A percentile compares a stretch with the other conserved stretches of the same genome.
phyloP scores from a whole-genome alignment of 1,140 invertebrate genomes.

The Eumeta japonica region DNA sequence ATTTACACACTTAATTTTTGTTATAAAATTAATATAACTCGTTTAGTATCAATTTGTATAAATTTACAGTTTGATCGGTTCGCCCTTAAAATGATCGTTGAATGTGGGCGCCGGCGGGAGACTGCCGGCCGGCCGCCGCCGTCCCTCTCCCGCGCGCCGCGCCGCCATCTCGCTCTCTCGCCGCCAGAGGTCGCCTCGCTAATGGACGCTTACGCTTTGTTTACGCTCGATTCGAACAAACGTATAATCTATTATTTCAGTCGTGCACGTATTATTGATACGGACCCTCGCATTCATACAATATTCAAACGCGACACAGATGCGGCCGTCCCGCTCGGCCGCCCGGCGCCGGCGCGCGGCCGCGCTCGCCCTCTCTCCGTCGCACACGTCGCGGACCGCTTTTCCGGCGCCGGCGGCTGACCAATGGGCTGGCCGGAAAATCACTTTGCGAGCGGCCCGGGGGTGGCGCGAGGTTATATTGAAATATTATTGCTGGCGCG shows the following conservation, averaged over 20 bases:
- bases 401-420: constrained; percentile 8
- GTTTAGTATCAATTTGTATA: constrained; percentile 58
- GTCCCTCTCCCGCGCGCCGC: constrained; percentile 19
- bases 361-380: neutral
- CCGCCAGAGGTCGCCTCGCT: constrained; percentile 25
- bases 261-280: constrained; percentile 57
- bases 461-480: constrained; percentile 30
- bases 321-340: constrained; percentile 14
- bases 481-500: constrained; percentile 45
- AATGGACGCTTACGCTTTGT: constrained; percentile 54
- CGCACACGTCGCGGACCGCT: neutral
- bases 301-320: constrained; percentile 31
- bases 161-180: constrained; percentile 7
- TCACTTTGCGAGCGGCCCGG: constrained; percentile 36
- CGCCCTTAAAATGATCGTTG: constrained; percentile 54
- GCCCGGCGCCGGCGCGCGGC: neutral
- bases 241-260: constrained; percentile 59
- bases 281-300: constrained; percentile 38
- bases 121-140: constrained; percentile 25
- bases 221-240: constrained; percentile 55
- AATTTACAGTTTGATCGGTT: constrained; percentile 56
- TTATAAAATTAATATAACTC: constrained; percentile 58
- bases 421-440: constrained; percentile 35
- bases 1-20: constrained; percentile 59
- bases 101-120: constrained; percentile 46